Percentiles rank a stretch among this genome's conserved stretches.
Conservation (phyloP, 2,797 vertebrate genomes). For the Sphaeramia orbicularis region DNA sequence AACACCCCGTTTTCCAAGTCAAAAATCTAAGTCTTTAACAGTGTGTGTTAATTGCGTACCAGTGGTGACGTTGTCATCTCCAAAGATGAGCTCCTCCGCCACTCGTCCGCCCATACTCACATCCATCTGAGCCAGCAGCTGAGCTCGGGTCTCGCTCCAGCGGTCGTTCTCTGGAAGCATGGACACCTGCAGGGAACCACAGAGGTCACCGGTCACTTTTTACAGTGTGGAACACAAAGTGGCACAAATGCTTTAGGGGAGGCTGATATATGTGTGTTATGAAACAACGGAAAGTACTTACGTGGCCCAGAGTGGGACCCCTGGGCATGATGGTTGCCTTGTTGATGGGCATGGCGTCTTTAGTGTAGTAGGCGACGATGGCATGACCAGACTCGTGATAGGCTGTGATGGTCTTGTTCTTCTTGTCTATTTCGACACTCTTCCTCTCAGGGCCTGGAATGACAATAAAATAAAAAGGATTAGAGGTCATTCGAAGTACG, state of each 20-base stretch:
- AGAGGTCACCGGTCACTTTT: too few relatives aligned
- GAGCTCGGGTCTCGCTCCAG: constrained; percentile 97
- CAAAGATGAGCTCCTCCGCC: constrained; percentile 97
- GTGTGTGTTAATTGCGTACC: constrained; percentile 74
- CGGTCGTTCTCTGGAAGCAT: constrained; percentile 96
- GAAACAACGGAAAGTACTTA: constrained; percentile 67
- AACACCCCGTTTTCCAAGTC: too few relatives aligned
- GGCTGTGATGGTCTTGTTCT: constrained; percentile 95
- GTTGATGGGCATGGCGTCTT: constrained; percentile 98
- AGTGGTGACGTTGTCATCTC: constrained; percentile 94
- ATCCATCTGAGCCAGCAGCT: constrained; percentile 98
- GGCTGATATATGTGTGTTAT: too few relatives aligned
- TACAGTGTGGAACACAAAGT: too few relatives aligned
- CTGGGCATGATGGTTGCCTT: constrained; percentile 99
- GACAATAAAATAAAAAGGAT: background rate
- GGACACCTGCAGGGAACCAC: constrained; percentile 87
- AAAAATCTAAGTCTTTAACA: too few relatives aligned
- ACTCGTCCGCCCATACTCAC: constrained; percentile 98
- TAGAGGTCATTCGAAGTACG: too few relatives aligned
- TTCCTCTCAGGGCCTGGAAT: constrained; percentile 93
- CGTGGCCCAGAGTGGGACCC: constrained; percentile 96
- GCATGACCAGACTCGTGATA: constrained; percentile 98
- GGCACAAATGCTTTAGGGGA: too few relatives aligned
- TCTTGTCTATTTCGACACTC: constrained; percentile 95
- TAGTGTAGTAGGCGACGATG: constrained; percentile 97